Conservation (phyloP, 2,113 vertebrate species). For the Plecturocebus donacophilus region DNA sequence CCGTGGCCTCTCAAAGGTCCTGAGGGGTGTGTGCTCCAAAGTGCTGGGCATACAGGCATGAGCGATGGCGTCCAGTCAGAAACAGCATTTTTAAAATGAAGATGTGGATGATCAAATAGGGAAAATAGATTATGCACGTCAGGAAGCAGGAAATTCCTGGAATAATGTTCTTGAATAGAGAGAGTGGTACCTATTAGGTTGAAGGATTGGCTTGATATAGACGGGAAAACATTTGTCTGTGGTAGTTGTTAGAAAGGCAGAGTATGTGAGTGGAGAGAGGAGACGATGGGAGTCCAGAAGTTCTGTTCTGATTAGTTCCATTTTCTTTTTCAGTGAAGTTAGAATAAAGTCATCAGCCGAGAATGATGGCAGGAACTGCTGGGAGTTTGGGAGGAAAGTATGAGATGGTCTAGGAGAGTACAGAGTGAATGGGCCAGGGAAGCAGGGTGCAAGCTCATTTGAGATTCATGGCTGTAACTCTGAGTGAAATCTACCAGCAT, state of each 20-base stretch:
- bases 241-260: neutral
- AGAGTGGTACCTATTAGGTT: neutral
- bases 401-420: neutral
- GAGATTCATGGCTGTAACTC: neutral
- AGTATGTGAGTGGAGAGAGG: neutral
- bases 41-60: too few relatives aligned
- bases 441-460: neutral
- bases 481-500: neutral
- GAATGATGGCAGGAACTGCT: neutral
- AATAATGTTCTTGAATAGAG: neutral
- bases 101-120: neutral
- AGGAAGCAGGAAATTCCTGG: neutral
- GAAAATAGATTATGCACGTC: neutral
- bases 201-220: neutral
- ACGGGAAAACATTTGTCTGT: neutral
- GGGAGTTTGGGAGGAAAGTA: neutral
- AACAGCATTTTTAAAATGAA: neutral
- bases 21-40: too few relatives aligned
- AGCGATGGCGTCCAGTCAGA: neutral
- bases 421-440: neutral
- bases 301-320: neutral
- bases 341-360: neutral
- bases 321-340: neutral
- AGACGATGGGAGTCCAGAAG: neutral
- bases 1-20: too few relatives aligned